Percentiles rank a stretch among this genome's conserved stretches.
Conservation (phyloP, 2,797 vertebrate species). For the Aselliscus stoliczkanus region DNA sequence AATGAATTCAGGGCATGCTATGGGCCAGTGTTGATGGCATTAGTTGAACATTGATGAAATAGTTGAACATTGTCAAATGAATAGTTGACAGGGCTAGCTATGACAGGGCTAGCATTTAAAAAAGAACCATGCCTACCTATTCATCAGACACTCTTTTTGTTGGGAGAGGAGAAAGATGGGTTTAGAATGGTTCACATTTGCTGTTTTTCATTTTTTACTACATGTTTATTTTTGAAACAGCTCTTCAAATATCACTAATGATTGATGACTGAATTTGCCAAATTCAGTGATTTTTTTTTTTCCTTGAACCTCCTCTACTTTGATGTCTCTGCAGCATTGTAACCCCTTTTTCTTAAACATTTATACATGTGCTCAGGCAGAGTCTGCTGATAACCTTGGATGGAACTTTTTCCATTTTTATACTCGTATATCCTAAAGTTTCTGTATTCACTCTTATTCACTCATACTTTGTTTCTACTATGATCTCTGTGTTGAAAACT, state of each 20-base stretch:
- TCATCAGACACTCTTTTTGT: background rate
- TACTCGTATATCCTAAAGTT: too few species aligned
- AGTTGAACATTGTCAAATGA: background rate
- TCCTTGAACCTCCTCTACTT: background rate
- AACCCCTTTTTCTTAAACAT: background rate
- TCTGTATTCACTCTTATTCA: background rate
- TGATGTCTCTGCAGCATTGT: background rate
- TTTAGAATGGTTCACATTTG: background rate
- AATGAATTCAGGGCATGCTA: background rate
- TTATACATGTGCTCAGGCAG: background rate
- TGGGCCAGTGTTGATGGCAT: background rate
- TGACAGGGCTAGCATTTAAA: background rate
- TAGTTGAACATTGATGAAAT: background rate
- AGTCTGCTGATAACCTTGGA: background rate
- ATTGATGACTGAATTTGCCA: background rate
- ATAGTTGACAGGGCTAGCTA: background rate
- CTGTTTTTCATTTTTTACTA: background rate
- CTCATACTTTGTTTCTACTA: background rate
- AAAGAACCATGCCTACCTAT: background rate
- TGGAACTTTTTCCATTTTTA: background rate
- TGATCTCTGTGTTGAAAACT: background rate
- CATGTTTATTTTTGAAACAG: constrained; percentile 26
- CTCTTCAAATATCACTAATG: background rate
- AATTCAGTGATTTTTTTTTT: background rate
- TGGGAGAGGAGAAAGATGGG: background rate